Base-by-base conservation (phyloP, 2,888 invertebrate genomes). In the Meloe dianella region DNA sequence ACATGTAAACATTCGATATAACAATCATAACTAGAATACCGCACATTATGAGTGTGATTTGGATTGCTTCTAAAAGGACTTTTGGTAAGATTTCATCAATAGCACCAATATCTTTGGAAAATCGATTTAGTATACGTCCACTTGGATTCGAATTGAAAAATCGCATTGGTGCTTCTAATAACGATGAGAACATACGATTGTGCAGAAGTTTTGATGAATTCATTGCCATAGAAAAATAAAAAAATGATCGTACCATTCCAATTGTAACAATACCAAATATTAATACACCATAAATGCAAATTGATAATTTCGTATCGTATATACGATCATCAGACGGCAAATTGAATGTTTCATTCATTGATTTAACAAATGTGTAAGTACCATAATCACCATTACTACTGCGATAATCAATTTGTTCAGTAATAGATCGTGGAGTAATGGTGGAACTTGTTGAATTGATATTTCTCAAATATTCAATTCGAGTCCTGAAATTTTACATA, bases 151-250 rank as follows among this genome's bases (percentile, higher is more conserved):
- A 86, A 73, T 90, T 89, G 80, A 91, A 91, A 79, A 91, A 91
- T 65, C 84, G 80, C 81, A 90, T 87, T 0, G 88, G 87, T 0
- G 89, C 86, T 47, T 86, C 81, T 22, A 89, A 85, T 2, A 91
- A 84, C 61, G 86, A 84, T 3, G 65, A 54, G 32, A 76, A 74
- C 70, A 77, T 88, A 14, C 69, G 77, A 67, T 85, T 82, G 75
- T 89, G 89, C 0, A 89, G 80, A 54, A 75, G 81, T 63, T 81
- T 80, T 0, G 88, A 87, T 0, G 93, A 89, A 32, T 87, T 87
- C 87, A 92, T 90, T 78, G 92, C 91, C 60, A 90, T 87, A 82
- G 88, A 87, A 75, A 90, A 90, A 83, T 92, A 93, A 58, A 90
- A 77, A 10, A 91, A 79, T 6, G 92, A 91, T 77, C 92, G 86